A percentile compares a stretch with the other conserved stretches of the same genome.
These are phyloP conservation scores for Bujurquina vittata DNA, from an alignment of 2,113 vertebrate genomes.

Conservation along the genomic window DNA sequence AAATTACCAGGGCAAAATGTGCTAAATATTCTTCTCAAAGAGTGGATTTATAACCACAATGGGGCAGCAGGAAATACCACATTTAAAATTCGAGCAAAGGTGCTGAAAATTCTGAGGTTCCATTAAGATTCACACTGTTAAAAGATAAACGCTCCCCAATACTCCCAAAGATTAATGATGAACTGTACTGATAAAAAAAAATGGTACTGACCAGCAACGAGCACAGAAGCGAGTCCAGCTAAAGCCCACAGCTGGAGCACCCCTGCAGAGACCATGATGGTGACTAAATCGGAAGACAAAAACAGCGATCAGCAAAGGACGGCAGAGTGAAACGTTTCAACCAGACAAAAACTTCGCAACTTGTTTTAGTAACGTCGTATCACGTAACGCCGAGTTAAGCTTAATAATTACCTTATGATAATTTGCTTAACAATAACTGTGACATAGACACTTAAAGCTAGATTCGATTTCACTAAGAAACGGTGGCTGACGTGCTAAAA, in stretches of 20 bases:
- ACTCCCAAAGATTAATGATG: neutral
- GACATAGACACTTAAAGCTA: neutral
- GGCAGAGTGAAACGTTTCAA: neutral
- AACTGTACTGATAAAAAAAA: neutral
- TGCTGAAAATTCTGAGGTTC: neutral
- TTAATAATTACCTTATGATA: neutral
- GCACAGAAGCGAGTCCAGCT: constrained; percentile 3
- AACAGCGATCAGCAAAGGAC: neutral
- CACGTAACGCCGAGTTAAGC: neutral
- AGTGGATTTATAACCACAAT: neutral
- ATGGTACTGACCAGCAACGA: constrained; percentile 23
- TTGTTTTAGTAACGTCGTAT: neutral
- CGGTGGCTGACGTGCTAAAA: neutral
- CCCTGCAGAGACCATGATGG: constrained; percentile 26
- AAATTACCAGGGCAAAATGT: neutral
- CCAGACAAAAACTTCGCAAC: neutral
- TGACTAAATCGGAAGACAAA: neutral
- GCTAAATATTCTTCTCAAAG: neutral
- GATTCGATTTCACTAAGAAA: neutral
- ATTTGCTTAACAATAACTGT: neutral
- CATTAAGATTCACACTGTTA: neutral
- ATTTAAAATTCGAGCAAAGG: neutral
- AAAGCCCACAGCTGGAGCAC: constrained; percentile 30
- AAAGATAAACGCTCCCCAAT: neutral
- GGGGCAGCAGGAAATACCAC: neutral